These are phyloP conservation scores for Chionis minor DNA, from an alignment of 2,113 vertebrate species.

Conservation along the genomic window DNA sequence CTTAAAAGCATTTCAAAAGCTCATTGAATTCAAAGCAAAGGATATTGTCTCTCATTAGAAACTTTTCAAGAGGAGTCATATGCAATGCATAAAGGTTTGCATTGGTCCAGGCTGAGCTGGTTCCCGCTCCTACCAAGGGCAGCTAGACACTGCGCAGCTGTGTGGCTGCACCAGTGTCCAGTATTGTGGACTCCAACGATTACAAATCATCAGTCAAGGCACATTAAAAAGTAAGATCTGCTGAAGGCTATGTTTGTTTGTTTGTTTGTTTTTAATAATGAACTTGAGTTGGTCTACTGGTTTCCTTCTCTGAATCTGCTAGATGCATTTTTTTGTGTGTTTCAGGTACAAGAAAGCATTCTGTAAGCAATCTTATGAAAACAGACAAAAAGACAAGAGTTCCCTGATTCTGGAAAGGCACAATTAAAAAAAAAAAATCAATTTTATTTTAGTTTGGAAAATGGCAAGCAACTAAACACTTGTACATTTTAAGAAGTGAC, in stretches of 20 bases:
- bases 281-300: neutral
- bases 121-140: neutral
- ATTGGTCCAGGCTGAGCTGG: neutral
- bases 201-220: neutral
- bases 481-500: neutral
- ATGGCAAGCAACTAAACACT: neutral
- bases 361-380: neutral
- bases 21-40: neutral
- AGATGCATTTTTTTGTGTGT: neutral
- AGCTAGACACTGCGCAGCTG: fast-evolving
- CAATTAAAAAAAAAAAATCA: neutral
- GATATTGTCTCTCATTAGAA: neutral
- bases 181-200: neutral
- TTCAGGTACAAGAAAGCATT: neutral
- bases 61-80: neutral
- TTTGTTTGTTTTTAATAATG: neutral
- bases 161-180: neutral
- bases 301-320: neutral
- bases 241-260: neutral
- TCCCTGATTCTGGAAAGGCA: neutral
- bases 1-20: conserved; percentile 4
- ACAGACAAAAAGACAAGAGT: neutral
- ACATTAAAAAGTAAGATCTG: neutral
- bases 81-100: neutral
- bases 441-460: neutral